Evolutionary conservation across 2,888 invertebrate genomes (phyloP).

Genomic region (Troides aeacus): DNA sequence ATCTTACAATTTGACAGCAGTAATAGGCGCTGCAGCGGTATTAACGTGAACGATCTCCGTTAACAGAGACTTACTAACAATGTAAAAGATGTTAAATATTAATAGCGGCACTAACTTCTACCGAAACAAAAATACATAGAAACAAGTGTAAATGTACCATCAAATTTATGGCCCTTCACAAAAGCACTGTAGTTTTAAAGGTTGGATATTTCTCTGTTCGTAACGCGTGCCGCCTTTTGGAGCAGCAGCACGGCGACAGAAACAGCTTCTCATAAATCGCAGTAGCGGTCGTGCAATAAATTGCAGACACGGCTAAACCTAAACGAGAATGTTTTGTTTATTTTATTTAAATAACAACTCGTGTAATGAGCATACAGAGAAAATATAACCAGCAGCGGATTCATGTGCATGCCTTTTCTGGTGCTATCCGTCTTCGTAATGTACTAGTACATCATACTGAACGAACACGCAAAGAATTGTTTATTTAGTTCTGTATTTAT

Average conservation of each 20-base stretch:
- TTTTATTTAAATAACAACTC: conserved; percentile 3
- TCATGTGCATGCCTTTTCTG: background rate
- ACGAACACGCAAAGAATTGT: background rate
- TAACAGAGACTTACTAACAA: too few species aligned
- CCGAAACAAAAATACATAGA: too few species aligned
- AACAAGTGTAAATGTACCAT: too few species aligned
- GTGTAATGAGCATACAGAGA: background rate
- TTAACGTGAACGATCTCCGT: too few species aligned
- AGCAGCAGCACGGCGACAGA: background rate
- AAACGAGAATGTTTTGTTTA: background rate
- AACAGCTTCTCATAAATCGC: background rate
- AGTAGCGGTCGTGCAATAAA: background rate
- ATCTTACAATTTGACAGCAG: too few species aligned
- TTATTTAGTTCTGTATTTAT: too few species aligned
- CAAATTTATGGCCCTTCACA: too few species aligned
- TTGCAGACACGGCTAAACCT: background rate
- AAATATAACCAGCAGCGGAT: background rate
- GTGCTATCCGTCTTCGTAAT: background rate
- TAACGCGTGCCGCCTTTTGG: background rate
- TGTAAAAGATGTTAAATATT: too few species aligned
- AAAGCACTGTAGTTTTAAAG: too few species aligned
- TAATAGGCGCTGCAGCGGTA: too few species aligned
- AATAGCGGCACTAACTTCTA: too few species aligned
- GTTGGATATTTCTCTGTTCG: too few species aligned
- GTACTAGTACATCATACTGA: background rate